phyloP scores from a whole-genome alignment of 1,140 invertebrate genomes.

The Augochlora pura region DNA sequence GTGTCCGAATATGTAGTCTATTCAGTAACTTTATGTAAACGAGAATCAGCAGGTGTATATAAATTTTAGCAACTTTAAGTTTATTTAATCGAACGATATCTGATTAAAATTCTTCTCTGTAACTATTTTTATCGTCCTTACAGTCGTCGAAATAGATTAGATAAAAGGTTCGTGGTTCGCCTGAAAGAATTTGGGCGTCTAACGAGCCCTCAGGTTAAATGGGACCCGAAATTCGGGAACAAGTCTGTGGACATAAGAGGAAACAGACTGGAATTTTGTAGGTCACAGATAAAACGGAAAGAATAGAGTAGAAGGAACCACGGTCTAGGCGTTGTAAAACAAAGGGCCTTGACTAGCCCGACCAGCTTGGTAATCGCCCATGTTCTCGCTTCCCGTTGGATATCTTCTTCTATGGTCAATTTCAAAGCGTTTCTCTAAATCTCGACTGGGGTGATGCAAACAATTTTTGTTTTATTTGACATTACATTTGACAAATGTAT shows the following conservation, averaged over 20 bases:
- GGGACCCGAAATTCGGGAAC: slow-evolving; percentile 27
- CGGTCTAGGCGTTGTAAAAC: slow-evolving; percentile 44
- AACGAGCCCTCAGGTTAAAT: slow-evolving; percentile 32
- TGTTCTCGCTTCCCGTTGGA: slow-evolving; percentile 2
- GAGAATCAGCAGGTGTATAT: too few species aligned
- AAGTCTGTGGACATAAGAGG: slow-evolving; percentile 25
- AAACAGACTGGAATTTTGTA: slow-evolving; percentile 48
- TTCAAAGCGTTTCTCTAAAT: neutral
- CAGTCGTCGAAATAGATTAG: too few species aligned
- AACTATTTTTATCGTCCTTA: neutral
- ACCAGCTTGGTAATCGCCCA: slow-evolving; percentile 40
- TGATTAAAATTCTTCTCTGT: neutral
- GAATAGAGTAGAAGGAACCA: slow-evolving; percentile 19
- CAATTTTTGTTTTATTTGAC: too few species aligned
- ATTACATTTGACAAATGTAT: too few species aligned
- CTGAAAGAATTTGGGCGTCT: slow-evolving; percentile 27
- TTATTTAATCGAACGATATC: too few species aligned
- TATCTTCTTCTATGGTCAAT: slow-evolving; percentile 19
- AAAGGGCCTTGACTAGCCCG: slow-evolving; percentile 48
- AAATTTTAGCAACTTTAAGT: too few species aligned
- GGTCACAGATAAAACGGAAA: slow-evolving; percentile 30
- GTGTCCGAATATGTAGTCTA: too few species aligned
- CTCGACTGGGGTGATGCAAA: neutral
- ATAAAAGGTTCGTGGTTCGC: neutral
- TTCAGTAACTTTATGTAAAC: too few species aligned